Evolutionary conservation across 2,113 vertebrate species (phyloP).

Genomic region (Bubo blakistoni): DNA sequence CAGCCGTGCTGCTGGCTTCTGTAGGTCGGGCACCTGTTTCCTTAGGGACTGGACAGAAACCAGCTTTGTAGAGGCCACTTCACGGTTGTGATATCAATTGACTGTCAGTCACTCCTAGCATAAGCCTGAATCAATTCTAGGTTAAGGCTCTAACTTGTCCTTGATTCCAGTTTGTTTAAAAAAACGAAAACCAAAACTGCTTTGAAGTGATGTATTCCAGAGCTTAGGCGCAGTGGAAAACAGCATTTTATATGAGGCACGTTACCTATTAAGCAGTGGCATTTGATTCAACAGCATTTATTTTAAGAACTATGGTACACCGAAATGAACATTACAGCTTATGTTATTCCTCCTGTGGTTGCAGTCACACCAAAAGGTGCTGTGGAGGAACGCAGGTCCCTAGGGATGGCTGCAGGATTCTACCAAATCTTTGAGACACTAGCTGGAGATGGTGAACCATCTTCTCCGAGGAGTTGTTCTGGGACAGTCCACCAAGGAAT

Average conservation of each 20-base stretch:
- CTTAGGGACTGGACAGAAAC: background rate
- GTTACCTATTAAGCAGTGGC: fast-evolving
- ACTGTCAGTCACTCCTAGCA: background rate
- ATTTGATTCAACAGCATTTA: background rate
- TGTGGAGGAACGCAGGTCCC: background rate
- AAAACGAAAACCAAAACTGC: background rate
- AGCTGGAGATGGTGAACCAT: background rate
- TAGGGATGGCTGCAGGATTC: background rate
- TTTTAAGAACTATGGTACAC: background rate
- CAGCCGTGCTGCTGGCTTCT: background rate
- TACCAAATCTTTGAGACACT: background rate
- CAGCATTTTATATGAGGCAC: background rate
- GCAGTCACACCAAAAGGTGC: background rate
- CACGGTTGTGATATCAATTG: background rate
- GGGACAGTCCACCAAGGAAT: background rate
- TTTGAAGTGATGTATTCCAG: background rate
- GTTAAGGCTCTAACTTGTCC: background rate
- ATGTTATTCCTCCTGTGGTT: background rate
- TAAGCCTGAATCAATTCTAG: background rate
- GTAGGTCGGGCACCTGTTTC: background rate
- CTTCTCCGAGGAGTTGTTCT: background rate
- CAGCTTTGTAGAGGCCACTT: background rate
- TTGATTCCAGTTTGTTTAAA: background rate
- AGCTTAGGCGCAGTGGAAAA: background rate
- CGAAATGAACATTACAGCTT: background rate